Conservation (phyloP, 1,140 invertebrate species). For the Himalopsyche phryganea region DNA sequence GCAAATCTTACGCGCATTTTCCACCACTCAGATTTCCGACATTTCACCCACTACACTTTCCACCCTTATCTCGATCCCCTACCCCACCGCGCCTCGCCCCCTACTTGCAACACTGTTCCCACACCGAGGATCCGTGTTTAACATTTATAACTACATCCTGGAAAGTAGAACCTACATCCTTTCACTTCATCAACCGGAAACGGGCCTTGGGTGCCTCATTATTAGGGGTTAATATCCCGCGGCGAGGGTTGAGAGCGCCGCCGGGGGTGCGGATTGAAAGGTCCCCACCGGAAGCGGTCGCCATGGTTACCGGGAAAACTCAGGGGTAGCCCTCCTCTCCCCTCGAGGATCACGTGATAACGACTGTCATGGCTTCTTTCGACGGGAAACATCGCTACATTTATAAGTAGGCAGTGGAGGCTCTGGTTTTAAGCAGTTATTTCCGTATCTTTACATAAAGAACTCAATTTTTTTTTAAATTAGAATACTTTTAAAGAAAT, state of each 20-base stretch:
- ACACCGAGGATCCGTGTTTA: constrained; percentile 29
- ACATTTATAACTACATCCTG: constrained; percentile 33
- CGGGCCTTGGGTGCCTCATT: constrained; percentile 25
- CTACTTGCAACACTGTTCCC: constrained; percentile 8
- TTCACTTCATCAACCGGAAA: constrained; percentile 28
- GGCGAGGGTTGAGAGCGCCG: constrained; percentile 6
- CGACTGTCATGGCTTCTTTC: constrained; percentile 31
- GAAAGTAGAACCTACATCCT: neutral
- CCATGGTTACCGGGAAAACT: constrained; percentile 25
- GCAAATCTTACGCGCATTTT: too few species aligned
- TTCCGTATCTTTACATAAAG: too few species aligned
- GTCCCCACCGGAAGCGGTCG: constrained; percentile 16
- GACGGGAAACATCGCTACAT: neutral
- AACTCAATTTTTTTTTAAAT: too few species aligned
- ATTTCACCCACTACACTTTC: constrained; percentile 6
- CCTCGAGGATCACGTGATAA: constrained; percentile 29
- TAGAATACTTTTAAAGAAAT: too few species aligned
- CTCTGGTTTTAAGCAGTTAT: too few species aligned
- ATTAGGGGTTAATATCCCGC: constrained; percentile 30
- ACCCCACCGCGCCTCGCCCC: neutral
- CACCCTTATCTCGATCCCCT: neutral
- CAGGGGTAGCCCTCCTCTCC: neutral
- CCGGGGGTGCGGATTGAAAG: constrained; percentile 14
- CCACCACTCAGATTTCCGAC: neutral
- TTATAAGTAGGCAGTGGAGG: neutral